phyloP scores from a whole-genome alignment of 2,797 vertebrate genomes.

The Neostethus bicornis region DNA sequence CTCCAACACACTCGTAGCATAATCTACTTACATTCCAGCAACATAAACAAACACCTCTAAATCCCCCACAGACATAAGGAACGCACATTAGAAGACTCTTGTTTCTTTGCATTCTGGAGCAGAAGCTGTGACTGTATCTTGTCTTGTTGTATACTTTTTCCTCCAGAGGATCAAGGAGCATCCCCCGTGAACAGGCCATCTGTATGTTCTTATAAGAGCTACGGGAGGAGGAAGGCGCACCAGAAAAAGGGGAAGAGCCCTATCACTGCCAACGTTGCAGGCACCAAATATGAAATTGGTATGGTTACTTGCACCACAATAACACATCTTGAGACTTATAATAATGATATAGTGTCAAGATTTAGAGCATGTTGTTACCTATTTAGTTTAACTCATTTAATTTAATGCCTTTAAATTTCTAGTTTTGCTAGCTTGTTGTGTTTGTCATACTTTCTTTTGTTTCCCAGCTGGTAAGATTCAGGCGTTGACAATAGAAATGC shows the following conservation, averaged over 20 bases:
- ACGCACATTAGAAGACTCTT: constrained; percentile 35
- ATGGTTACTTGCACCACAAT: constrained; percentile 34
- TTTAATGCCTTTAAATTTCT: constrained; percentile 11
- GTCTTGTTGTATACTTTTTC: constrained; percentile 45
- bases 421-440: constrained; percentile 9
- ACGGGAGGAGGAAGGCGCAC: constrained; percentile 89
- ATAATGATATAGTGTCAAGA: constrained; percentile 24
- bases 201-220: constrained; percentile 85
- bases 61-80: constrained; percentile 47
- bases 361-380: too few species aligned
- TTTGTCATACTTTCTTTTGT: constrained; percentile 13
- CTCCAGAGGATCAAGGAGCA: constrained; percentile 87
- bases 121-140: constrained; percentile 56
- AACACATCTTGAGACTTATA: background rate
- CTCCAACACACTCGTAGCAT: constrained; percentile 23
- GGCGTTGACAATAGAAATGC: constrained; percentile 21
- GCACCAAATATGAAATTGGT: constrained; percentile 99
- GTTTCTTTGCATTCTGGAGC: constrained; percentile 21
- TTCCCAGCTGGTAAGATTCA: constrained; percentile 24
- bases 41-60: constrained; percentile 47
- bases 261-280: constrained; percentile 91
- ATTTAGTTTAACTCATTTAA: too few species aligned
- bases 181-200: constrained; percentile 85
- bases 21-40: constrained; percentile 46
- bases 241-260: constrained; percentile 91